phyloP scores from a whole-genome alignment of 2,888 invertebrate genomes.

The Meteorus colon region DNA sequence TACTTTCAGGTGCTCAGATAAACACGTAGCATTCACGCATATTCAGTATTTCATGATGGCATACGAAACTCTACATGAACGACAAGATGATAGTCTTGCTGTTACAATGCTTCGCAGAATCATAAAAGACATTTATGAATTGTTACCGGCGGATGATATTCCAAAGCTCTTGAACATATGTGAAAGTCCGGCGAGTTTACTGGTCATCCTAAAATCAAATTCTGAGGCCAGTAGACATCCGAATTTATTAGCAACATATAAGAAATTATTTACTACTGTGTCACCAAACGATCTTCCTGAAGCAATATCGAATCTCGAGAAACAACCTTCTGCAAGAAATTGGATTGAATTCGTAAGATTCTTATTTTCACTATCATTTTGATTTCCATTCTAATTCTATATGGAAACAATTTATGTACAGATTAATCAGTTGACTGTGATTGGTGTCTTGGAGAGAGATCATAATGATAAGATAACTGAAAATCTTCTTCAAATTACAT shows the following conservation, averaged over 20 bases:
- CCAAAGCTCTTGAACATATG: conserved; percentile 50
- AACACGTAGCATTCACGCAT: conserved; percentile 59
- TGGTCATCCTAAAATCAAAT: conserved; percentile 48
- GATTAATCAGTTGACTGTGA: conserved; percentile 41
- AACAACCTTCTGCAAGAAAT: conserved; percentile 51
- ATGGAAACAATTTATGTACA: conserved; percentile 21
- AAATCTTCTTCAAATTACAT: conserved; percentile 14
- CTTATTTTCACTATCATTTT: background rate
- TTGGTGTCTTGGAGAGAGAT: conserved; percentile 37
- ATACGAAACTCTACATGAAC: conserved; percentile 55
- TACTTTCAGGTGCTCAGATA: conserved; percentile 17
- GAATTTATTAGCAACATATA: conserved; percentile 45
- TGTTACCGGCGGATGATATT: conserved; percentile 51
- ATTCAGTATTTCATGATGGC: conserved; percentile 61
- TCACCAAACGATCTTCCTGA: conserved; percentile 16
- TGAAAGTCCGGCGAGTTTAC: conserved; percentile 38
- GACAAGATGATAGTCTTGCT: conserved; percentile 57
- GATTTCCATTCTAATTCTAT: conserved; percentile 6
- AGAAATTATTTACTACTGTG: conserved; percentile 33
- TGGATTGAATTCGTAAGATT: conserved; percentile 60
- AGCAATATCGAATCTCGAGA: conserved; percentile 46
- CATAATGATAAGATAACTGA: background rate
- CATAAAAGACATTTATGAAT: conserved; percentile 55
- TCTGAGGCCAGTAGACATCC: conserved; percentile 45
- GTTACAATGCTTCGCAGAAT: conserved; percentile 59